Percentiles rank a stretch among this genome's conserved stretches.
Evolutionary conservation across 2,113 vertebrate species (phyloP).

Genomic region (Sardina pilchardus): DNA sequence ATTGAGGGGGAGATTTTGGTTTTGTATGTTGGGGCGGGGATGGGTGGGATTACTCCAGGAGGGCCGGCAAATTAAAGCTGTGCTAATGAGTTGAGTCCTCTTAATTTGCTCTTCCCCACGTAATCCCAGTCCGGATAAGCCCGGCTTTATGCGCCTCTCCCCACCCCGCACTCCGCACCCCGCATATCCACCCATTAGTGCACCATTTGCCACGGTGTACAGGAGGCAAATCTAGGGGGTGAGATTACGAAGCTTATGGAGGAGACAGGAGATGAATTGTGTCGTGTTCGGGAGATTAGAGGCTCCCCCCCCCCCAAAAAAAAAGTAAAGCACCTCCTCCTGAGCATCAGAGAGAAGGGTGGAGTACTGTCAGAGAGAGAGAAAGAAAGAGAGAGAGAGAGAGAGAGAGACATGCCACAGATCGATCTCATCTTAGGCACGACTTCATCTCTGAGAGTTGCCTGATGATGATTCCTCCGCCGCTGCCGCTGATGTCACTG

Average conservation of each 20-base stretch:
- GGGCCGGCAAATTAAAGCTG: slow-evolving; percentile 74
- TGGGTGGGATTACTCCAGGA: slow-evolving; percentile 71
- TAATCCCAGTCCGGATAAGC: slow-evolving; percentile 80
- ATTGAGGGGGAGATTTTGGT: slow-evolving; percentile 70
- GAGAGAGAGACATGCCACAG: neutral
- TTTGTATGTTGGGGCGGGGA: too few relatives aligned
- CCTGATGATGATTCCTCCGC: neutral
- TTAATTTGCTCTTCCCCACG: slow-evolving; percentile 77
- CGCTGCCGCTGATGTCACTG: too few relatives aligned
- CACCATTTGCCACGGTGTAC: slow-evolving; percentile 59
- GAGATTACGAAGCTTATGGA: slow-evolving; percentile 60
- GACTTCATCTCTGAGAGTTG: neutral
- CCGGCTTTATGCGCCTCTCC: slow-evolving; percentile 74
- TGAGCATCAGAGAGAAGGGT: neutral
- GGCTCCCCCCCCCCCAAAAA: neutral
- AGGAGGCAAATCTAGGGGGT: slow-evolving; percentile 52
- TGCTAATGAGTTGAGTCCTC: slow-evolving; percentile 80
- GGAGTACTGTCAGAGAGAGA: neutral
- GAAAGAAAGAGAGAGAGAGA: neutral
- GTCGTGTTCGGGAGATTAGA: slow-evolving; percentile 49
- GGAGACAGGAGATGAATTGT: slow-evolving; percentile 48
- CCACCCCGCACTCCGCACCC: slow-evolving; percentile 29
- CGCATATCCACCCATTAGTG: slow-evolving; percentile 61
- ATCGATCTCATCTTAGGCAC: neutral
- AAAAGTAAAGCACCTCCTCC: neutral